Evolutionary conservation across 1,140 invertebrate species (phyloP).

Genomic region (Kradibia gibbosae): DNA sequence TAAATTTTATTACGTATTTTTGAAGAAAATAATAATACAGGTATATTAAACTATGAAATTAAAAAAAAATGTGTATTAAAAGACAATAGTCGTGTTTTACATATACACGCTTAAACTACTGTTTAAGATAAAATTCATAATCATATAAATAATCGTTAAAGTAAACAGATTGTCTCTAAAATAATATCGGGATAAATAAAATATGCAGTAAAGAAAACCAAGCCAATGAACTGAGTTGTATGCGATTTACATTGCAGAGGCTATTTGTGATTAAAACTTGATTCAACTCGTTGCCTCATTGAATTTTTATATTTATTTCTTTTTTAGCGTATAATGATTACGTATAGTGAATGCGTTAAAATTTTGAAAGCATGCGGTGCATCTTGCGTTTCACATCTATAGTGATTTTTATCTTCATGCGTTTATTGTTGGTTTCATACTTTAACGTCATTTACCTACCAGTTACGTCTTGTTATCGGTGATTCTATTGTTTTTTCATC

Average conservation of each 20-base stretch:
- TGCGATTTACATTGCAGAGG: slow-evolving; percentile 20
- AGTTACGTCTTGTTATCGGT: slow-evolving; percentile 23
- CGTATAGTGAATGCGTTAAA: neutral
- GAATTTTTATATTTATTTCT: neutral
- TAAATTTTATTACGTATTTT: too few relatives aligned
- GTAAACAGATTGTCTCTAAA: too few relatives aligned
- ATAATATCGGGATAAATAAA: too few relatives aligned
- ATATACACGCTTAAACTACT: too few relatives aligned
- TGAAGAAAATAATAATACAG: too few relatives aligned
- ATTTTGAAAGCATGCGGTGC: neutral
- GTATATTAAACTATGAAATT: too few relatives aligned
- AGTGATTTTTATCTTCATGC: slow-evolving; percentile 25
- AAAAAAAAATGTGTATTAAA: too few relatives aligned
- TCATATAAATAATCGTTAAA: too few relatives aligned
- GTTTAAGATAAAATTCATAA: too few relatives aligned
- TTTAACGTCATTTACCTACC: neutral
- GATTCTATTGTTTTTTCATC: slow-evolving; percentile 44
- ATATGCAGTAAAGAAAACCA: too few relatives aligned
- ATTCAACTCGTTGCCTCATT: neutral
- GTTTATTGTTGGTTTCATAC: slow-evolving; percentile 24
- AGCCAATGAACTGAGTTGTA: too few relatives aligned
- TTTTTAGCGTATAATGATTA: neutral
- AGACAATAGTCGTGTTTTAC: too few relatives aligned
- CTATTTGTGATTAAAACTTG: slow-evolving; percentile 31
- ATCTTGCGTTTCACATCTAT: slow-evolving; percentile 37